These are phyloP conservation scores for Lerema accius DNA, from an alignment of 1,140 invertebrate species.

Conservation along the genomic window DNA sequence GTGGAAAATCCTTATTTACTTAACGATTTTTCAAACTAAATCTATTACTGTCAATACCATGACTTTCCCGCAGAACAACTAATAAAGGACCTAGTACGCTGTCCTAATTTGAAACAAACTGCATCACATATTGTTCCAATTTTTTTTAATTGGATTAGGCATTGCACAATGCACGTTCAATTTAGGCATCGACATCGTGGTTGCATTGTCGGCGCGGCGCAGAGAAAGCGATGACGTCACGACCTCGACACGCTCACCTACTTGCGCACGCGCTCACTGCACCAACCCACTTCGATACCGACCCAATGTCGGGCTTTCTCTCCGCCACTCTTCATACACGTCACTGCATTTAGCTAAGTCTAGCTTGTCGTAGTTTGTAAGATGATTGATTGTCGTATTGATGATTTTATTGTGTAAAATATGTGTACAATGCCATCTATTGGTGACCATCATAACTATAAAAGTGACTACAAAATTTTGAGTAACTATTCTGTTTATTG, in stretches of 20 bases:
- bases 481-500: too few species aligned
- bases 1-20: too few species aligned
- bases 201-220: slow-evolving; percentile 65
- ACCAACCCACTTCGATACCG: slow-evolving; percentile 71
- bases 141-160: background rate
- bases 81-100: too few species aligned
- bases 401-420: too few species aligned
- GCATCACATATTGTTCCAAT: background rate
- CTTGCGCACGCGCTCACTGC: slow-evolving; percentile 59
- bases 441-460: too few species aligned
- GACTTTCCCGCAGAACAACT: too few species aligned
- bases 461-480: too few species aligned
- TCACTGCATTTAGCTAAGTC: background rate
- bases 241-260: slow-evolving; percentile 81
- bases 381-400: too few species aligned
- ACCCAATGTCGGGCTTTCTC: slow-evolving; percentile 76
- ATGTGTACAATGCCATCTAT: too few species aligned
- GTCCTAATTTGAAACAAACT: background rate
- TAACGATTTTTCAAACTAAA: too few species aligned
- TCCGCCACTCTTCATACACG: slow-evolving; percentile 16
- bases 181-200: slow-evolving; percentile 13
- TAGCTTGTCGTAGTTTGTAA: too few species aligned
- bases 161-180: slow-evolving; percentile 19
- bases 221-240: slow-evolving; percentile 80
- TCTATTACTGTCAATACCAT: too few species aligned